Base-by-base conservation (phyloP, 2,113 vertebrate species). In the Acanthisitta chloris region DNA sequence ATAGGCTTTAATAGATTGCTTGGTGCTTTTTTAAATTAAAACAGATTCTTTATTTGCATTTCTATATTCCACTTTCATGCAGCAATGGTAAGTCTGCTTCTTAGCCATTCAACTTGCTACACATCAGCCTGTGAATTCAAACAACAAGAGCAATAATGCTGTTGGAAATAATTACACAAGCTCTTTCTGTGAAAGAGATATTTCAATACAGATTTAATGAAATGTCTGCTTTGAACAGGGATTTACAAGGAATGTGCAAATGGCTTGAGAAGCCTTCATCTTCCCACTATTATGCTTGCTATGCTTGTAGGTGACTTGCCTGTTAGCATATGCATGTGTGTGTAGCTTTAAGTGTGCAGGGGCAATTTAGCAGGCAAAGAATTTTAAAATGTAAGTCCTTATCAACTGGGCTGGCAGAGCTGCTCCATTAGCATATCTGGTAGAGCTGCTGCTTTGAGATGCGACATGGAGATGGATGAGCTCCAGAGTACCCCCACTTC, bases 371-470 rank as follows among this genome's bases (percentile, higher is more conserved):
- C 64, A 94, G 69, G 71, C 73, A 81, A 93, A 61, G 65, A 84
- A 92, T 88, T 96, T 36, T 6, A 96, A 97, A 93, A 88, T 71
- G n/a, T n/a, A 85, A 93, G 81, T 90, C 78, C 69, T 90, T 96
- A 48, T 95, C 70, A 89, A 2, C 66, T 6, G 5, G 66, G 51
- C 84, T 94, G 86, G 91, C 96, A 96, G 87, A 94, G 82, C 26
- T 95, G 24, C 70, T 96, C 80, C 65, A 89, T 95, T 96, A 97
- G 78, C 88, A 95, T 88, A 97, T 97, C 96, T 97, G 92, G 90
- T 93, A 83, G 74, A 97, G 52, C 69, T 94, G 72, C 82, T 96
- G 90, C 92, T 94, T 93, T 94, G 81, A 96, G 82, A 96, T 85
- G 82, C 11, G 31, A 95, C 15, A 14, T 78, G 69, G 73, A 93